A percentile compares a stretch with the other conserved stretches of the same genome.
phyloP scores from a whole-genome alignment of 2,797 vertebrate genomes.

The Carduelis carduelis region DNA sequence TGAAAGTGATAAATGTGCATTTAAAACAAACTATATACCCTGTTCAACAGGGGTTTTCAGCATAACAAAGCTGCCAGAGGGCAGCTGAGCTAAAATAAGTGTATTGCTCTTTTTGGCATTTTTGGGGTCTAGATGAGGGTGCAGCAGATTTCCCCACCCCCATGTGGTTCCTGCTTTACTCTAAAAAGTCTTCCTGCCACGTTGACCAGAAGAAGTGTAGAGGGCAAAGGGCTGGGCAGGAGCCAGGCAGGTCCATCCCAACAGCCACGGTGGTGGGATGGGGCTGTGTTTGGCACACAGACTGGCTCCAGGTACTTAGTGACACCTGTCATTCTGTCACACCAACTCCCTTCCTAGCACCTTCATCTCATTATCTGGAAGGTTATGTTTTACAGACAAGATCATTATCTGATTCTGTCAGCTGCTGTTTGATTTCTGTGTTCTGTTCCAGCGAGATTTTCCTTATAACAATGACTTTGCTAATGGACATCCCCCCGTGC shows the following conservation, averaged over 20 bases:
- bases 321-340: not conserved
- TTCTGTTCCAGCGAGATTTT: not conserved
- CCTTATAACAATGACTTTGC: not conserved
- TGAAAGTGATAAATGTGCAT: not conserved
- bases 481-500: not conserved
- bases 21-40: not conserved
- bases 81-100: not conserved
- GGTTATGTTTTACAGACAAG: not conserved
- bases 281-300: not conserved
- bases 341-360: not conserved
- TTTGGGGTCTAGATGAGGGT: not conserved
- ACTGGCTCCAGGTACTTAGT: not conserved
- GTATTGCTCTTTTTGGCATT: not conserved
- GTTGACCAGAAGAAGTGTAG: not conserved
- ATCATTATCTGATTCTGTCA: not conserved
- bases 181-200: not conserved
- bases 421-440: not conserved
- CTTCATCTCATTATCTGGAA: not conserved
- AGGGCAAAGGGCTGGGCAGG: not conserved
- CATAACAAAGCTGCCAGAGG: not conserved
- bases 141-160: not conserved
- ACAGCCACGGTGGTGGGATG: accelerated
- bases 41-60: not conserved
- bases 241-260: not conserved
- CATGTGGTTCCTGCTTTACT: not conserved